Evolutionary conservation across 2,797 vertebrate genomes (phyloP), one percentile per base, ranked within the genome.

Genomic region (Rhyacichthys aspro): DNA sequence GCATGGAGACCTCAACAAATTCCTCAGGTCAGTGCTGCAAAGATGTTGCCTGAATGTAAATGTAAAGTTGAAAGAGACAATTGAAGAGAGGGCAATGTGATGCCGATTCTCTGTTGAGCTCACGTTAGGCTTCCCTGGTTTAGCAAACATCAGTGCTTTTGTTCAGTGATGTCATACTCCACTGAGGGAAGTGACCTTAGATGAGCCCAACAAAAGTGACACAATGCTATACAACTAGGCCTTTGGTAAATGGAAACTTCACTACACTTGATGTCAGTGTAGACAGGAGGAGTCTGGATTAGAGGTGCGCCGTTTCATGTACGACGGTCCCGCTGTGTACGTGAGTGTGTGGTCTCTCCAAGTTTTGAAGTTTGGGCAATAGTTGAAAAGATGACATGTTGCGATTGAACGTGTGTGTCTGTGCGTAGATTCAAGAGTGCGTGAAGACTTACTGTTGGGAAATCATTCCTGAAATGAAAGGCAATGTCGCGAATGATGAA

Each of bases 1-100:
- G 82, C 97, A 99, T 0, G 98, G 97, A 5, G 98, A 99, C 86
- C 95, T 99, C 76, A 99, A 99, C 86, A 99, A 98, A 72, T 99
- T 99, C 86, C 92, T 99, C 70, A 96, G 98, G 98, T 98, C 67
- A 0, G 48, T 28, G 37, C 12, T 18, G 37, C n/a, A 46, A 50
- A 61, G 37, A 28, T 28, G 41, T 56, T 37, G 5, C 50, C 10
- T 14, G 36, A 9, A 47, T 46, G n/a, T 14, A 33, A 56, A 60
- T 42, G 17, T 42, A 23, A 61, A 67, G 23, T 54, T 66, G 9
- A 55, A 18, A 34, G 42, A n/a, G 16, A n/a, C 37, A 39, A 9
- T 14, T 28, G 1, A 23, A 23, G 14, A n/a, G 11, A 63, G 14
- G 12, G 63, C 36, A 50, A 43, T 68, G 37, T 54, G 16, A 50